Evolutionary conservation across 2,888 invertebrate genomes (phyloP).

Genomic region (Xiphydria camelus): DNA sequence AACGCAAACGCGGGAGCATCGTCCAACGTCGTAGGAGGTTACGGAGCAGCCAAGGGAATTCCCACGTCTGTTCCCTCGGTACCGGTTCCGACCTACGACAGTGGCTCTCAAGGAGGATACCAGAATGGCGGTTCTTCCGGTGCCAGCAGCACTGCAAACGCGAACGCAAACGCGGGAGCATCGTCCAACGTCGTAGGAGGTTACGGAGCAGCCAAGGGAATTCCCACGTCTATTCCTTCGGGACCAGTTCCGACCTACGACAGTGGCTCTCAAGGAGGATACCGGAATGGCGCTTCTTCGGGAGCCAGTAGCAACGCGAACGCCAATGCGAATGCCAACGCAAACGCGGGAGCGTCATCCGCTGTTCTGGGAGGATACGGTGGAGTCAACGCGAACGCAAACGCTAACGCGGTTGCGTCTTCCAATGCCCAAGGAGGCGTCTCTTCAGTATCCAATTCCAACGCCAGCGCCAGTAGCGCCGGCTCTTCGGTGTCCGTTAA

Average conservation of each 20-base stretch:
- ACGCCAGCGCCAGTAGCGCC: slow-evolving; percentile 20
- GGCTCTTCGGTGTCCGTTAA: slow-evolving; percentile 24
- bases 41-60: not conserved
- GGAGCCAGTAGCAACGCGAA: not conserved
- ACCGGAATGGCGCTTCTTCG: not conserved
- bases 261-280: not conserved
- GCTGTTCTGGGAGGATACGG: slow-evolving; percentile 1
- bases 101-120: not conserved
- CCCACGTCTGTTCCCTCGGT: not conserved
- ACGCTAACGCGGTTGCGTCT: slow-evolving; percentile 27
- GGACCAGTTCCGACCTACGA: not conserved
- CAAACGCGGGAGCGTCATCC: slow-evolving; percentile 5
- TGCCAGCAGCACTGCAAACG: slow-evolving; percentile 5
- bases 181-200: not conserved
- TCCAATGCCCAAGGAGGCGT: slow-evolving; percentile 18
- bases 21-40: not conserved
- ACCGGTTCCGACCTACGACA: not conserved
- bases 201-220: not conserved
- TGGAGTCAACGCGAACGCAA: slow-evolving; percentile 19
- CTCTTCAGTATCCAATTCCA: not conserved
- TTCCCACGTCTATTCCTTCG: not conserved
- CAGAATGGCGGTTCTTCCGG: not conserved
- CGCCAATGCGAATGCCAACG: slow-evolving; percentile 10
- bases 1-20: slow-evolving; percentile 14
- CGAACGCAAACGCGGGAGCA: not conserved